A percentile compares a stretch with the other conserved stretches of the same genome.
Conservation (phyloP, 2,113 vertebrate species). For the Orycteropus afer region DNA sequence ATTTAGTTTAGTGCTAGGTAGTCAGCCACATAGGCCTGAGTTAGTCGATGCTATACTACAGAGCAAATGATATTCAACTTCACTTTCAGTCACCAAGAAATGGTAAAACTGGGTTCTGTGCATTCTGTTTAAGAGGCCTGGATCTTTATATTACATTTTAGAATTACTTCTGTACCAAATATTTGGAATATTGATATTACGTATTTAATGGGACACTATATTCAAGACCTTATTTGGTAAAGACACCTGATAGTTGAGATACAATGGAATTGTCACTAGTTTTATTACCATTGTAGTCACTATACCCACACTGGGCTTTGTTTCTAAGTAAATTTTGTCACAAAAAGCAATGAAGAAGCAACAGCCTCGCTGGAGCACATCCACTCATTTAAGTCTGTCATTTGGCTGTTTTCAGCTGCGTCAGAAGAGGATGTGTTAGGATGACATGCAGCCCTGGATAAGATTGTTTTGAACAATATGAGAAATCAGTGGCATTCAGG, state of each 20-base stretch:
- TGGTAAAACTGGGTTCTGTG: neutral
- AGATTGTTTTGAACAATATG: slow-evolving; percentile 82
- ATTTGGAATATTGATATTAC: neutral
- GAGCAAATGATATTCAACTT: neutral
- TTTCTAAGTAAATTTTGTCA: slow-evolving; percentile 43
- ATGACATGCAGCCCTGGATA: slow-evolving; percentile 70
- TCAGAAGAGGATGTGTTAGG: slow-evolving; percentile 56
- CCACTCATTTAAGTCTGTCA: neutral
- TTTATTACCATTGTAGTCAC: neutral
- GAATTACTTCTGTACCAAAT: slow-evolving; percentile 19
- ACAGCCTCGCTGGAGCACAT: neutral
- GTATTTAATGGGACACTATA: neutral
- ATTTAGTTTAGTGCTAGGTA: neutral
- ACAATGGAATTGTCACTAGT: neutral
- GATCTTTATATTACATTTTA: neutral
- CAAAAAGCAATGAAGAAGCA: neutral
- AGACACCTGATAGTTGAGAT: neutral
- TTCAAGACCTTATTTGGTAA: neutral
- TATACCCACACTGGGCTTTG: neutral
- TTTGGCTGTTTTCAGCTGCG: slow-evolving; percentile 52
- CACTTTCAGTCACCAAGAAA: neutral
- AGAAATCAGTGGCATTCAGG: slow-evolving; percentile 87
- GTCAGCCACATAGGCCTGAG: neutral
- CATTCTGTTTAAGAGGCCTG: neutral
- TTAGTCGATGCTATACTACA: neutral